A percentile compares a stretch with the other conserved stretches of the same genome.
These are phyloP conservation scores for Ailuropoda melanoleuca DNA, from an alignment of 2,113 vertebrate genomes.

Conservation along the genomic window DNA sequence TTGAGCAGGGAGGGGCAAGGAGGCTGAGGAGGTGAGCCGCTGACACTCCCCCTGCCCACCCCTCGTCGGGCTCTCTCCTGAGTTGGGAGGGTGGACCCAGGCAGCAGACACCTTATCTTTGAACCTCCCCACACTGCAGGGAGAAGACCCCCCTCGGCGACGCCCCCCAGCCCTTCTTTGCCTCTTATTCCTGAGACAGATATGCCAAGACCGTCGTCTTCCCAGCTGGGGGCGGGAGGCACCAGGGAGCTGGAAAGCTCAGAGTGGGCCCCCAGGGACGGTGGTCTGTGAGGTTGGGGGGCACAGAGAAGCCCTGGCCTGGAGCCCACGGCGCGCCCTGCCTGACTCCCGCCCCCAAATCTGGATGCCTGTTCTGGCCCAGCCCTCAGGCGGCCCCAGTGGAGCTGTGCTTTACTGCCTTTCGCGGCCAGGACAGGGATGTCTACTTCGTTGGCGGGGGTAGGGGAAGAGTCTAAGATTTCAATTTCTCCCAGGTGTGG, in stretches of 20 bases:
- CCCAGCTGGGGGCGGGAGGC: background rate
- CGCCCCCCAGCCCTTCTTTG: background rate
- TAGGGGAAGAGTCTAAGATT: conserved; percentile 71
- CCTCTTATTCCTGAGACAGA: background rate
- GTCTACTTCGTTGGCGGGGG: conserved; percentile 58
- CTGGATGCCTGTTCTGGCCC: conserved; percentile 62
- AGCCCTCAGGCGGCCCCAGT: background rate
- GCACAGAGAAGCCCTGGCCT: background rate
- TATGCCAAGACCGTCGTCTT: background rate
- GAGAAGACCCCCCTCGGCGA: background rate
- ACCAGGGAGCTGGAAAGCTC: background rate
- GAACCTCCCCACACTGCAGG: background rate
- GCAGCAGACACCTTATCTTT: background rate
- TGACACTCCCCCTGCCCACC: background rate
- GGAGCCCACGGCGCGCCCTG: background rate
- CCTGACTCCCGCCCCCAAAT: background rate
- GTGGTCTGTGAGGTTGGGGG: background rate
- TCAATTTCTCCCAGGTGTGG: conserved; percentile 79
- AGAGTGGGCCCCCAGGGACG: background rate
- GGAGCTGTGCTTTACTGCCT: conserved; percentile 57
- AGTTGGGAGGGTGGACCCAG: background rate
- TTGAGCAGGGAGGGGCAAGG: background rate
- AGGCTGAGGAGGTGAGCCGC: background rate
- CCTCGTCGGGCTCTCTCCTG: background rate
- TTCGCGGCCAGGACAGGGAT: conserved; percentile 40